phyloP scores from a whole-genome alignment of 1,140 invertebrate species.

The Lasioglossum albipes region DNA sequence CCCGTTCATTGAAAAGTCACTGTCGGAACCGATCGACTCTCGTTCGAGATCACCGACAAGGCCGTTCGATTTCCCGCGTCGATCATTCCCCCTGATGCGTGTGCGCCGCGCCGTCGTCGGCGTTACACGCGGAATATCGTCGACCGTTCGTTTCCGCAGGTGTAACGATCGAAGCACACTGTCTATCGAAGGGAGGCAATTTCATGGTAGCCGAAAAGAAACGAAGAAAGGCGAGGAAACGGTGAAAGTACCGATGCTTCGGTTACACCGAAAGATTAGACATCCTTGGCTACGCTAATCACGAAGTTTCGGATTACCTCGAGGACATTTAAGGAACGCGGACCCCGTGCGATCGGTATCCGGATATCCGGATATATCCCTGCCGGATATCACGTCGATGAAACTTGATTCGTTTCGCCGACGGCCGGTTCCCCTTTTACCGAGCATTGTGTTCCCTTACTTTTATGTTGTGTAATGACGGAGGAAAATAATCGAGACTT shows the following conservation, averaged over 20 bases:
- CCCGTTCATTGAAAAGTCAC: conserved; percentile 1
- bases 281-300: conserved; percentile 39
- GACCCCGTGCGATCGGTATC: background rate
- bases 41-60: conserved; percentile 21
- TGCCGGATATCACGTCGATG: background rate
- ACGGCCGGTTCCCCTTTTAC: background rate
- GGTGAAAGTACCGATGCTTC: conserved; percentile 58
- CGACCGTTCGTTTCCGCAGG: conserved; percentile 36
- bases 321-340: conserved; percentile 12
- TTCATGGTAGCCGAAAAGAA: conserved; percentile 11
- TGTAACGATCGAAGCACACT: conserved; percentile 17
- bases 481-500: background rate
- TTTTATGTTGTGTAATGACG: background rate
- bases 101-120: background rate
- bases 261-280: conserved; percentile 58
- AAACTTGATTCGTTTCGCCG: conserved; percentile 17
- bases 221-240: conserved; percentile 38
- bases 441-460: background rate
- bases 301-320: conserved; percentile 40
- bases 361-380: conserved; percentile 31
- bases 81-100: conserved; percentile 12
- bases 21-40: conserved; percentile 3
- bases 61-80: conserved; percentile 16
- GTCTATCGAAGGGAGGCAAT: too few relatives aligned
- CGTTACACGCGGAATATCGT: background rate